Evolutionary conservation across 2,113 vertebrate species (phyloP), one percentile per base, ranked within the genome.

Genomic region (Anser brachyrhynchus): DNA sequence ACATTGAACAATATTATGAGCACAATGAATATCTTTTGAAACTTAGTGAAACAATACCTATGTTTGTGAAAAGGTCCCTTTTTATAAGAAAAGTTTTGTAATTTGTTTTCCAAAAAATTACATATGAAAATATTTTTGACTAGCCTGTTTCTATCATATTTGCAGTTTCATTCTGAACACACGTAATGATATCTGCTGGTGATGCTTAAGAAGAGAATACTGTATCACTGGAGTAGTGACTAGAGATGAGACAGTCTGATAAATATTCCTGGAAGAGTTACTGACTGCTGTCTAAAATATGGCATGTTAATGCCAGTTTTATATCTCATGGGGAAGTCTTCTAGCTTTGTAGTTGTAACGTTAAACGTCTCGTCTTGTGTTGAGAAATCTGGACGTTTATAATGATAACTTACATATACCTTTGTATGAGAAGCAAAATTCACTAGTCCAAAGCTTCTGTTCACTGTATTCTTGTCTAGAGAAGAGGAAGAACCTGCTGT

Each of bases 341-440:
- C 9, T 41, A 61, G 16, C n/a, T 69, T 57, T 37, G n/a, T 41
- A 33, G 4, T 5, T 44, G 10, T 57, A 29, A 0, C 6, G 10
- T 62, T 92, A 41, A 73, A 25, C 12, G n/a, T 8, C 22, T 44
- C 22, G 10, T 28, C 6, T 70, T 23, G 11, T 26, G 79, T 70
- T 66, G 58, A 83, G 76, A 13, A 72, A 43, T 84, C 12, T 5
- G 7, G 41, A 14, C 78, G 28, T 44, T 85, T 76, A 33, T 51
- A 76, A 73, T 0, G 0, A 2, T 12, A 69, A 52, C 46, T 57
- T 72, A 8, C 1, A 41, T 72, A 22, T 20, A 44, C 3, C 2
- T 31, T 35, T 70, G 22, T 57, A 75, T 90, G 61, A 72, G 28
- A 74, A 64, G 33, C 7, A 81, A 84, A 92, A 61, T 52, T 33